Conservation (phyloP, 2,797 vertebrate species). For the Microcaecilia unicolor region DNA sequence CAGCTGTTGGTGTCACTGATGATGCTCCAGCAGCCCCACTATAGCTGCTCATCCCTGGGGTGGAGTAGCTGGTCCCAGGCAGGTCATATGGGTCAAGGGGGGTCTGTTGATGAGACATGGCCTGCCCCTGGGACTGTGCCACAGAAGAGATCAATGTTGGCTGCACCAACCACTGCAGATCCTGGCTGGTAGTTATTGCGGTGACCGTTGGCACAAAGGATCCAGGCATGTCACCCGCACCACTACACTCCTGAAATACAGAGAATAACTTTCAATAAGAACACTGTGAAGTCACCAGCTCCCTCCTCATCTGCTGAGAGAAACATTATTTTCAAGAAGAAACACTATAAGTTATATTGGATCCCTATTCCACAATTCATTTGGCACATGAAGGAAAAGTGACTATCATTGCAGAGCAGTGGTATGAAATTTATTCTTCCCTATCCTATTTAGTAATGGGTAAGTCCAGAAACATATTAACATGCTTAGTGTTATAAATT, state of each 20-base stretch:
- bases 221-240: slow-evolving; percentile 81
- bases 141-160: slow-evolving; percentile 91
- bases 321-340: too few relatives aligned
- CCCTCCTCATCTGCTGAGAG: too few relatives aligned
- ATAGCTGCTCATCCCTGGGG: slow-evolving; percentile 45
- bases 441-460: too few relatives aligned
- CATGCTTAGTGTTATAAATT: too few relatives aligned
- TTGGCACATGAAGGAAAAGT: too few relatives aligned
- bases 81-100: slow-evolving; percentile 80
- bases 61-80: slow-evolving; percentile 79
- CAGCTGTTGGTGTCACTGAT: slow-evolving; percentile 29
- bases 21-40: slow-evolving; percentile 53
- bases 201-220: slow-evolving; percentile 96
- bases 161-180: slow-evolving; percentile 97
- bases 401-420: too few relatives aligned
- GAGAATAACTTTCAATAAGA: too few relatives aligned
- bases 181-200: slow-evolving; percentile 93
- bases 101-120: slow-evolving; percentile 54
- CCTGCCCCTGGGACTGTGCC: slow-evolving; percentile 74
- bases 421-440: too few relatives aligned
- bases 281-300: background rate
- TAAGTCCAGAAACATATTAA: too few relatives aligned
- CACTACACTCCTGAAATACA: slow-evolving; percentile 76
- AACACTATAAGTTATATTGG: too few relatives aligned
- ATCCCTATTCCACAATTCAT: too few relatives aligned